Evolutionary conservation across 2,888 invertebrate species (phyloP).

Genomic region (Melieria picta): DNA sequence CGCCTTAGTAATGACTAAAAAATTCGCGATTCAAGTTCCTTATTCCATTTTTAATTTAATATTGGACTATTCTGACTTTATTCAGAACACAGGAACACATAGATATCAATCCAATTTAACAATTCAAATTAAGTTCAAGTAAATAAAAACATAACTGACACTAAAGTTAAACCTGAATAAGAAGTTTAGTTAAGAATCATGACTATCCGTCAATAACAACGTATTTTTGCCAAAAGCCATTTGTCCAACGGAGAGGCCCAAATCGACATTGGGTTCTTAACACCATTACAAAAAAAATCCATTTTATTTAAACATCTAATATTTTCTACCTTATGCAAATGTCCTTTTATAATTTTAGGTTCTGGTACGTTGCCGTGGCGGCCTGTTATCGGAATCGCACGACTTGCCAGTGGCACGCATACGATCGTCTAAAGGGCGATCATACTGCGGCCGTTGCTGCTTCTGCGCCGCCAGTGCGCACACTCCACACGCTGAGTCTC

Average conservation of each 20-base stretch:
- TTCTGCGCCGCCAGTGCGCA: constrained; percentile 31
- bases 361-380: constrained; percentile 96
- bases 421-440: constrained; percentile 62
- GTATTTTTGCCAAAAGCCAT: background rate
- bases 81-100: no score
- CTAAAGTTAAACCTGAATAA: no score
- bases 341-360: constrained; percentile 69
- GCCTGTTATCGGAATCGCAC: constrained; percentile 86
- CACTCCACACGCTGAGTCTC: constrained; percentile 60
- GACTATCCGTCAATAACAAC: background rate
- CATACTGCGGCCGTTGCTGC: constrained; percentile 19
- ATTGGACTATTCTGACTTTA: no score
- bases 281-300: background rate
- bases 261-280: background rate
- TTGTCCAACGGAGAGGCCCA: no score
- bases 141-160: no score
- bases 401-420: constrained; percentile 87
- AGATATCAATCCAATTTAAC: no score
- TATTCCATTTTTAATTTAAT: no score
- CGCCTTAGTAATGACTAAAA: no score
- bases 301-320: background rate
- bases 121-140: no score
- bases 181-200: background rate
- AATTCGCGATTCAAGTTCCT: no score
- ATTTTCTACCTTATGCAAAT: background rate